These are phyloP conservation scores for Microhierax caerulescens DNA, from an alignment of 2,797 vertebrate species.

Conservation along the genomic window DNA sequence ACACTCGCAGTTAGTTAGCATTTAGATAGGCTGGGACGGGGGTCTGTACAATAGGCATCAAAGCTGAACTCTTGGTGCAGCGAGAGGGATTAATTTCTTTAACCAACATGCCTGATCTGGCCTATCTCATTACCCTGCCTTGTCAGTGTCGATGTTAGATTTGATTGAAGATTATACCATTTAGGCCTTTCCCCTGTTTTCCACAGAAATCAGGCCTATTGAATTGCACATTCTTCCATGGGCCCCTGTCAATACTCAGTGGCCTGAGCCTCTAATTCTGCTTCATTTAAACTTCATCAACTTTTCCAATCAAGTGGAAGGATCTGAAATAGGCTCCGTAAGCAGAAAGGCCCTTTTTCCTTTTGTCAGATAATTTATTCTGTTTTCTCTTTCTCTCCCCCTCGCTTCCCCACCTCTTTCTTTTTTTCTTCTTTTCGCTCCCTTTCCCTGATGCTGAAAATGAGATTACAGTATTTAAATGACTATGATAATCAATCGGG, in stretches of 20 bases:
- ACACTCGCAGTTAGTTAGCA: constrained; percentile 90
- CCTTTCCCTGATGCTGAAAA: constrained; percentile 93
- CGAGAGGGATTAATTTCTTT: constrained; percentile 88
- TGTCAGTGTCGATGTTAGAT: constrained; percentile 90
- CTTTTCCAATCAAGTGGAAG: constrained; percentile 99
- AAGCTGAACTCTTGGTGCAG: constrained; percentile 83
- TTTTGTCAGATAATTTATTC: constrained; percentile 86
- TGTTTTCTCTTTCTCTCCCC: constrained; percentile 56
- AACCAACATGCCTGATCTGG: constrained; percentile 87
- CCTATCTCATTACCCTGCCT: constrained; percentile 95
- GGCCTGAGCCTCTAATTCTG: constrained; percentile 98
- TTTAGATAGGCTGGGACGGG: constrained; percentile 95
- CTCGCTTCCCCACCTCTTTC: constrained; percentile 63
- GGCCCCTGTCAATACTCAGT: constrained; percentile 82
- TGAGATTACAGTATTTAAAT: constrained; percentile 99
- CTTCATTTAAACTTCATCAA: constrained; percentile 99
- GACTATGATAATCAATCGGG: constrained; percentile 96
- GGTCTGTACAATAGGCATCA: constrained; percentile 89
- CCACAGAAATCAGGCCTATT: constrained; percentile 58
- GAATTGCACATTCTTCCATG: constrained; percentile 77
- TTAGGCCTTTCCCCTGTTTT: constrained; percentile 83
- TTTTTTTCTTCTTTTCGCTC: constrained; percentile 77
- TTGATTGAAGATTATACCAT: constrained; percentile 98
- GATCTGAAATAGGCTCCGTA: constrained; percentile 86
- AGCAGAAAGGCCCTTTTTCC: constrained; percentile 81